phyloP scores from a whole-genome alignment of 64 coral and sea anemone species.

The Montipora efflorescens region DNA sequence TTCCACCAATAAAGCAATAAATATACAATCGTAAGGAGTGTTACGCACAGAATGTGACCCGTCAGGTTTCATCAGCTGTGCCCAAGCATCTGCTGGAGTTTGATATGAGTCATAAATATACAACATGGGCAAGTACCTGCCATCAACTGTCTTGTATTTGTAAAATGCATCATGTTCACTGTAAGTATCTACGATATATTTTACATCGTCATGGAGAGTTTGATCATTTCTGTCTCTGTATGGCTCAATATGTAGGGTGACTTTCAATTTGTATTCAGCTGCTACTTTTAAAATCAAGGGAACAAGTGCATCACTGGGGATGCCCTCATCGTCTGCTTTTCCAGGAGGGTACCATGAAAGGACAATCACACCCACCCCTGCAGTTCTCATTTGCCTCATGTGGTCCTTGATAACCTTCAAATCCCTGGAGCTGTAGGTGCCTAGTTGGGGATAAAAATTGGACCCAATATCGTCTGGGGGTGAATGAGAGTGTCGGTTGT shows the following conservation, averaged over 20 bases:
- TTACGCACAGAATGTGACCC: constrained; percentile 91
- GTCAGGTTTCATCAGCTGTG: constrained; percentile 71
- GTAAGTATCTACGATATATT: constrained; percentile 88
- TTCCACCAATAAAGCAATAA: constrained; percentile 93
- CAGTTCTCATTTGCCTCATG: constrained; percentile 88
- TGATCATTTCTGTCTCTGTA: constrained; percentile 88
- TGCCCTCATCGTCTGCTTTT: constrained; percentile 88
- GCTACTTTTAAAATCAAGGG: constrained; percentile 76
- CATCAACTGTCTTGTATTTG: constrained; percentile 80
- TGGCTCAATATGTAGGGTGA: constrained; percentile 93
- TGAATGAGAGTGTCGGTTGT: constrained; percentile 56
- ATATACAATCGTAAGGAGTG: constrained; percentile 94
- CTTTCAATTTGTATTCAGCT: constrained; percentile 69
- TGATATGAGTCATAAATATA: constrained; percentile 98
- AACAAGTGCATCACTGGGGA: constrained; percentile 75
- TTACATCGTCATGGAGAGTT: constrained; percentile 87
- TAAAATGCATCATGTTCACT: constrained; percentile 89
- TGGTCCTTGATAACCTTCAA: constrained; percentile 81
- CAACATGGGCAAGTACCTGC: constrained; percentile 77
- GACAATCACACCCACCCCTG: constrained; percentile 88
- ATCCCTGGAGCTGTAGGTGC: constrained; percentile 88
- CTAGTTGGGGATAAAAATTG: constrained; percentile 95
- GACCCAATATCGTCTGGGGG: constrained; percentile 96
- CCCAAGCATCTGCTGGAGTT: constrained; percentile 86
- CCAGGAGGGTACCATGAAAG: constrained; percentile 94